These are phyloP conservation scores for Gymnogyps californianus DNA, from an alignment of 2,113 vertebrate genomes.

Conservation along the genomic window DNA sequence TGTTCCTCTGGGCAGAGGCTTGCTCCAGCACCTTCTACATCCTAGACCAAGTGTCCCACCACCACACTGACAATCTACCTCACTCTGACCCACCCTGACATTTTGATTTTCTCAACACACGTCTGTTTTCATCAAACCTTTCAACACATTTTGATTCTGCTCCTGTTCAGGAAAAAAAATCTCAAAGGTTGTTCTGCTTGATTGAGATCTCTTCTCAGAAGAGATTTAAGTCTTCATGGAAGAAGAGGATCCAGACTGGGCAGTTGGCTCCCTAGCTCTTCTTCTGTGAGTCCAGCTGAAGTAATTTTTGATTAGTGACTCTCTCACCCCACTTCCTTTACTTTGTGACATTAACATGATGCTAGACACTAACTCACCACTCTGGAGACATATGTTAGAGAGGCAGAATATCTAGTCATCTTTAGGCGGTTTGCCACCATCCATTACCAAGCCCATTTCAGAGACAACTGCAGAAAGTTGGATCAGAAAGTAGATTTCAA, in stretches of 20 bases:
- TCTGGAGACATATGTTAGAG: background rate
- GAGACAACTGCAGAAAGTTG: conserved; percentile 9
- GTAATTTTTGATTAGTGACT: background rate
- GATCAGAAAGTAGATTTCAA: conserved; percentile 27
- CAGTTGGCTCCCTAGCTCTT: background rate
- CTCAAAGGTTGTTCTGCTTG: background rate
- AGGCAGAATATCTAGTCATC: conserved; percentile 13
- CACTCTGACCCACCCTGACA: background rate
- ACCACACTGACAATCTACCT: background rate
- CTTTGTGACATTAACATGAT: background rate
- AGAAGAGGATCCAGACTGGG: background rate
- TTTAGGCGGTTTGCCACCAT: background rate
- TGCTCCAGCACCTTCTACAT: background rate
- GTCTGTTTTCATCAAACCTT: background rate
- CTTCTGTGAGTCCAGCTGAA: background rate
- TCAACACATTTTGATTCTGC: background rate
- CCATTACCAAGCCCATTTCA: background rate
- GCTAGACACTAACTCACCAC: conserved; percentile 2
- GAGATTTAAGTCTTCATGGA: background rate
- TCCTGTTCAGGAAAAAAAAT: background rate
- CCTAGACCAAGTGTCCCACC: background rate
- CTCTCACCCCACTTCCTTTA: background rate
- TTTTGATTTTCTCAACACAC: background rate
- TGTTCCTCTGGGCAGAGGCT: background rate
- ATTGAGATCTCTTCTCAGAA: background rate